A percentile compares a stretch with the other conserved stretches of the same genome.
These are phyloP conservation scores for Deroplatys truncata DNA, from an alignment of 2,888 invertebrate genomes.

Conservation along the genomic window DNA sequence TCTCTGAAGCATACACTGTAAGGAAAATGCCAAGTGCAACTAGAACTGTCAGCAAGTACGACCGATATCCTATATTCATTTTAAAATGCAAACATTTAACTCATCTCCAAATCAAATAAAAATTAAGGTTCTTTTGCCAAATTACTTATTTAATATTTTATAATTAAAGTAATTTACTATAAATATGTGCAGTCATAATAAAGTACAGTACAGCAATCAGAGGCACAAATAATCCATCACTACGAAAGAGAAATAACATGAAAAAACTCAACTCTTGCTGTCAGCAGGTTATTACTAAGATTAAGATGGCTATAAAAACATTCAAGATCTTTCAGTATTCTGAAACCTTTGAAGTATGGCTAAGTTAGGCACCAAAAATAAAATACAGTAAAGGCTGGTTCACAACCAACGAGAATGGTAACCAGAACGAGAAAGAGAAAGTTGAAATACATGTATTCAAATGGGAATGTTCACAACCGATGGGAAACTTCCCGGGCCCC, in stretches of 20 bases:
- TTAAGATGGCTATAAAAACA: neutral
- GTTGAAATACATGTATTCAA: too few species aligned
- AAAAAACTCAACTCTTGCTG: neutral
- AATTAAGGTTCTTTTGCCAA: neutral
- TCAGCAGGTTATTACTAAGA: neutral
- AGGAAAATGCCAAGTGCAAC: constrained; percentile 41
- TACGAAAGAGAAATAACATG: neutral
- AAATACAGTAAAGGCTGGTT: too few species aligned
- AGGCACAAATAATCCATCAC: neutral
- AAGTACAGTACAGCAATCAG: neutral
- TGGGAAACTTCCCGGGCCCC: too few species aligned
- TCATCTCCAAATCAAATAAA: neutral
- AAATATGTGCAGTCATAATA: neutral
- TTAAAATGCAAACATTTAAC: neutral
- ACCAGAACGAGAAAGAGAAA: too few species aligned
- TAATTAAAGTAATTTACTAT: neutral
- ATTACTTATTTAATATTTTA: neutral
- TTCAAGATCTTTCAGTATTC: neutral
- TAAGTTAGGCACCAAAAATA: too few species aligned
- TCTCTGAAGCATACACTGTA: constrained; percentile 88
- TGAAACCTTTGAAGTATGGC: neutral
- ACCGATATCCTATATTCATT: neutral
- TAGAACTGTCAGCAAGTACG: neutral
- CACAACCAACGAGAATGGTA: too few species aligned
- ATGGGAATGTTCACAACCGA: too few species aligned